Percentiles rank a stretch among this genome's conserved stretches.
phyloP scores from a whole-genome alignment of 2,888 invertebrate genomes.

The Miltochrista miniata region DNA sequence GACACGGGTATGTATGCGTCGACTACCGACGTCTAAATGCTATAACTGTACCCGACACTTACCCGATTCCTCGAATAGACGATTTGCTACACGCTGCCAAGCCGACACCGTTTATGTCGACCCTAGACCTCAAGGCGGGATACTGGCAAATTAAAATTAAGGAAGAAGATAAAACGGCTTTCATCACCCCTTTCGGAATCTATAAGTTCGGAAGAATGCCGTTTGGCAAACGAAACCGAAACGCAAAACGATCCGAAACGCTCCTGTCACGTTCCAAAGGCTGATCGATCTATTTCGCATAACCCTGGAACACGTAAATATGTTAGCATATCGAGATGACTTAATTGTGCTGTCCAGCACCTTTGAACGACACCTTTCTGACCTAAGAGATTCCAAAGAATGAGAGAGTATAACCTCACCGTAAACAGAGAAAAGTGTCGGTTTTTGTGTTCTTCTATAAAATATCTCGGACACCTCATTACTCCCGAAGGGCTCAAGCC shows the following conservation, averaged over 20 bases:
- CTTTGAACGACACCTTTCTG: not conserved
- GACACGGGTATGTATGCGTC: conserved; percentile 43
- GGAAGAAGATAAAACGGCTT: conserved; percentile 7
- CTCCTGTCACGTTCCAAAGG: conserved; percentile 42
- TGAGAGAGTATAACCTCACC: not conserved
- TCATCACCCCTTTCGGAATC: conserved; percentile 32
- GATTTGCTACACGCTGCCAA: conserved; percentile 6
- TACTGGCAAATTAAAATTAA: conserved; percentile 6
- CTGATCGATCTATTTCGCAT: conserved; percentile 13
- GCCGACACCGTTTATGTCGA: conserved; percentile 7
- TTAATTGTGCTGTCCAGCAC: not conserved
- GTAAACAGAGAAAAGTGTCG: not conserved
- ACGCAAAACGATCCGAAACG: too few species aligned
- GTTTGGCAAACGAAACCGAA: too few species aligned
- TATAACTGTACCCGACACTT: conserved; percentile 6
- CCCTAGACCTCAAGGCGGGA: conserved; percentile 4
- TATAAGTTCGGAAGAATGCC: conserved; percentile 43
- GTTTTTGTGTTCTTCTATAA: not conserved
- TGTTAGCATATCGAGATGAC: not conserved
- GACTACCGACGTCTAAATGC: conserved; percentile 24
- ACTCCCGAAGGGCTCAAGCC: not conserved
- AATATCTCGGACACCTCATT: not conserved
- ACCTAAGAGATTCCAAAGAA: not conserved
- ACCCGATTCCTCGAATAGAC: conserved; percentile 9
- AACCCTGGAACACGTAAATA: not conserved